Conservation (phyloP, 2,113 vertebrate species). For the Salvelinus fontinalis region DNA sequence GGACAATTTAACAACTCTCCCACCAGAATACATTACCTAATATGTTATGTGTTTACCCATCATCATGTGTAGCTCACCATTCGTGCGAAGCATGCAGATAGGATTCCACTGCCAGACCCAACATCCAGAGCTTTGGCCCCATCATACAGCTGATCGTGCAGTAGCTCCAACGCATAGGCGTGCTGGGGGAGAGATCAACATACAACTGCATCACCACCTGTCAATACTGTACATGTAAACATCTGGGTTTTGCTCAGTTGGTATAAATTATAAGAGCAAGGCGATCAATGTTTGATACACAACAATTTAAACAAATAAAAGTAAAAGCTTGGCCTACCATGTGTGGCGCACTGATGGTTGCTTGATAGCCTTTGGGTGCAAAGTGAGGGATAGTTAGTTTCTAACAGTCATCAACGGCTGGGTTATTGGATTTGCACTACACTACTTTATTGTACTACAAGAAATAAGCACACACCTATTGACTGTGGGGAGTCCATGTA, state of each 20-base stretch:
- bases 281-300: background rate
- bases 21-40: conserved; percentile 17
- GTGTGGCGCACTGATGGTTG: conserved; percentile 98
- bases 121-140: conserved; percentile 97
- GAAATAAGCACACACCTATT: conserved; percentile 80
- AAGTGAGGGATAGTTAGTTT: conserved; percentile 42
- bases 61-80: conserved; percentile 84
- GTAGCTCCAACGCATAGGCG: conserved; percentile 94
- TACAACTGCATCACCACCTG: conserved; percentile 23
- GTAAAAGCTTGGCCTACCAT: conserved; percentile 81
- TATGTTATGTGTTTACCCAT: conserved; percentile 45
- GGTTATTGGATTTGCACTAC: background rate
- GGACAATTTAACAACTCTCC: background rate
- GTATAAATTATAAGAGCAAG: background rate
- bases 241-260: background rate
- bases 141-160: conserved; percentile 92
- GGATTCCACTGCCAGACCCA: conserved; percentile 96
- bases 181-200: conserved; percentile 73
- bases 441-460: background rate
- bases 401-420: conserved; percentile 17
- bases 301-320: conserved; percentile 27
- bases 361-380: conserved; percentile 87
- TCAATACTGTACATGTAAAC: background rate
- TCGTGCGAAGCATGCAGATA: conserved; percentile 93
- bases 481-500: conserved; percentile 99